Percentiles rank a stretch among this genome's conserved stretches.
Evolutionary conservation across 2,797 vertebrate genomes (phyloP).

Genomic region (Microctenopoma steveboyesi): DNA sequence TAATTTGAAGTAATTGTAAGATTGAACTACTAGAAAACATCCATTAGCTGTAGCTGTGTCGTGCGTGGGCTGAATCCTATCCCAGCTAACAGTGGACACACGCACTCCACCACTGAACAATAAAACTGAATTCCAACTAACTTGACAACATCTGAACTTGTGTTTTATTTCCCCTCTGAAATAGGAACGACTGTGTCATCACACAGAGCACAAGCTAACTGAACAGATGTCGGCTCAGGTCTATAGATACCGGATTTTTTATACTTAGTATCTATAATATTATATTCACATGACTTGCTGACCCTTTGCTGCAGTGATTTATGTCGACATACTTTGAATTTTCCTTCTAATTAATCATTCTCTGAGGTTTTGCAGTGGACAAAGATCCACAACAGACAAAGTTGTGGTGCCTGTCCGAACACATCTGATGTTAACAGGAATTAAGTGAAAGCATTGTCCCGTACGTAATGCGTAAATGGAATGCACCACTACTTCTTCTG

Average conservation of each 20-base stretch:
- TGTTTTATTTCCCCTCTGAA: too few species aligned
- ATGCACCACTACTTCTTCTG: neutral
- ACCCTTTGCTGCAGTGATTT: neutral
- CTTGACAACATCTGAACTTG: too few species aligned
- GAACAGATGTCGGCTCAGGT: neutral
- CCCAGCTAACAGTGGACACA: too few species aligned
- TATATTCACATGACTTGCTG: neutral
- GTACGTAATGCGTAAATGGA: neutral
- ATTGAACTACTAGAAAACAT: too few species aligned
- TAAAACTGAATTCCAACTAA: too few species aligned
- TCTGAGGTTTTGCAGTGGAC: slow-evolving; percentile 2
- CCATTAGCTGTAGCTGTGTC: too few species aligned
- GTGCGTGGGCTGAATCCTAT: too few species aligned
- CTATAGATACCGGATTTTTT: neutral
- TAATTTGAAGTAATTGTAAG: too few species aligned
- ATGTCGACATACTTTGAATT: neutral
- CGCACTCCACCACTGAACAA: too few species aligned
- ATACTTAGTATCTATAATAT: neutral
- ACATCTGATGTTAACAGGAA: neutral
- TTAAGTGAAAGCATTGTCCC: slow-evolving; percentile 3
- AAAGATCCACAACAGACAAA: neutral
- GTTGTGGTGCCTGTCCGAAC: neutral
- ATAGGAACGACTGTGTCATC: too few species aligned
- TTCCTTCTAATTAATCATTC: neutral
- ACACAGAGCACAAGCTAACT: too few species aligned